These are phyloP conservation scores for Perca flavescens DNA, from an alignment of 2,113 vertebrate species.

Conservation along the genomic window DNA sequence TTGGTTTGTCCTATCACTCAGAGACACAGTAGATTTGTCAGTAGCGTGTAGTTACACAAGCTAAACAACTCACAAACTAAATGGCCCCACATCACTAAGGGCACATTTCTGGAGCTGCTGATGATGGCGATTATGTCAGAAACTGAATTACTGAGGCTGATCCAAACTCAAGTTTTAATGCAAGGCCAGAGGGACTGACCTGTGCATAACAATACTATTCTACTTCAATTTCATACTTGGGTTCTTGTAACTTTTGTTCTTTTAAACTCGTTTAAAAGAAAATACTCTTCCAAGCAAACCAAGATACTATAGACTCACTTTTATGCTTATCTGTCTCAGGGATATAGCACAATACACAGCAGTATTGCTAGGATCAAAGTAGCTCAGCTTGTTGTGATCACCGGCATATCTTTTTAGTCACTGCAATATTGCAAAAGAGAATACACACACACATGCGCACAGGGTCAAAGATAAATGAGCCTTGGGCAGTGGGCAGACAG, in stretches of 20 bases:
- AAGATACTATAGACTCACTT: neutral
- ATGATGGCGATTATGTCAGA: slow-evolving; percentile 11
- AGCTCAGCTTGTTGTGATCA: slow-evolving; percentile 48
- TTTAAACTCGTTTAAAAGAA: neutral
- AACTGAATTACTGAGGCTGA: slow-evolving; percentile 15
- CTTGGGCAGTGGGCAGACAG: slow-evolving; percentile 51
- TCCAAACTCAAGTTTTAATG: neutral
- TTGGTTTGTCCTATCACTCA: slow-evolving; percentile 13
- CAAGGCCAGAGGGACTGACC: slow-evolving; percentile 3
- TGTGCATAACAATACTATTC: slow-evolving; percentile 5
- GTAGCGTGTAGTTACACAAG: slow-evolving; percentile 27
- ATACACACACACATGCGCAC: slow-evolving; percentile 36
- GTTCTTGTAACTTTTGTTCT: slow-evolving; percentile 8
- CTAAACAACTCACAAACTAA: slow-evolving; percentile 1
- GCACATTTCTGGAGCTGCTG: neutral
- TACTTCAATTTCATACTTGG: neutral
- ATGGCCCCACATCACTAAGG: neutral
- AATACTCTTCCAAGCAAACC: slow-evolving; percentile 16
- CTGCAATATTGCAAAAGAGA: slow-evolving; percentile 33
- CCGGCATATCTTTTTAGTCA: slow-evolving; percentile 25
- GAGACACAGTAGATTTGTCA: slow-evolving; percentile 27
- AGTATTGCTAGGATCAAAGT: slow-evolving; percentile 45
- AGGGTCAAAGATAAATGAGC: slow-evolving; percentile 51
- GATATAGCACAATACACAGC: neutral
- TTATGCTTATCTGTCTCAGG: slow-evolving; percentile 24